Conservation (phyloP, 2,797 vertebrate genomes). For the Cossypha caffra region DNA sequence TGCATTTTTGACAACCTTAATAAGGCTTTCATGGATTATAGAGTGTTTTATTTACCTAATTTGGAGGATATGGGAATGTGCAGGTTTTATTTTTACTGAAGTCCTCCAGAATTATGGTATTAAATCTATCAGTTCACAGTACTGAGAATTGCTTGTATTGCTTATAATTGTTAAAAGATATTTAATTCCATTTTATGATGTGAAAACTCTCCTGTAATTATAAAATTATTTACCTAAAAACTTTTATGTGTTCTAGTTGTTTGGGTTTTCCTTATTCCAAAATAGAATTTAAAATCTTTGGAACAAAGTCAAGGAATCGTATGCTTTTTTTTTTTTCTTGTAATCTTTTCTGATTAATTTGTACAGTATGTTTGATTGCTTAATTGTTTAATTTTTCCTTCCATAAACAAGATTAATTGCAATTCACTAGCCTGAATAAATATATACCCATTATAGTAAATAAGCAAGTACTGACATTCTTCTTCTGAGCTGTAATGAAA, state of each 20-base stretch:
- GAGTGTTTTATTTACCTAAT: not conserved
- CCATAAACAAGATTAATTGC: conserved; percentile 60
- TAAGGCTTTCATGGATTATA: not conserved
- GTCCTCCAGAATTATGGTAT: not conserved
- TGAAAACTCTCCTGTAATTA: not conserved
- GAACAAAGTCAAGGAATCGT: conserved; percentile 34
- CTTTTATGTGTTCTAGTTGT: not conserved
- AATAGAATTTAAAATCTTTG: not conserved
- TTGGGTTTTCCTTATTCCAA: not conserved
- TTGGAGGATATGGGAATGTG: not conserved
- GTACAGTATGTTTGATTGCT: conserved; percentile 37
- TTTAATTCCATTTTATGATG: not conserved
- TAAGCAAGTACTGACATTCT: conserved; percentile 18
- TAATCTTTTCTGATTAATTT: conserved; percentile 41
- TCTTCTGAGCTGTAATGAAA: not conserved
- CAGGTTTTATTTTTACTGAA: not conserved
- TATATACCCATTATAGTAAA: conserved; percentile 44
- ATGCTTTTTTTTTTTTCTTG: conserved; percentile 15
- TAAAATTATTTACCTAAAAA: not conserved
- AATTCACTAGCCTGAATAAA: conserved; percentile 51
- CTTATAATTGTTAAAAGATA: not conserved
- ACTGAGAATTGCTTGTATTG: not conserved
- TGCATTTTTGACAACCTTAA: not conserved
- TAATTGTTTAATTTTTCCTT: conserved; percentile 62
- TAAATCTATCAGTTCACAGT: not conserved